Conservation (phyloP, 2,113 vertebrate genomes). For the Notiomystis cincta region DNA sequence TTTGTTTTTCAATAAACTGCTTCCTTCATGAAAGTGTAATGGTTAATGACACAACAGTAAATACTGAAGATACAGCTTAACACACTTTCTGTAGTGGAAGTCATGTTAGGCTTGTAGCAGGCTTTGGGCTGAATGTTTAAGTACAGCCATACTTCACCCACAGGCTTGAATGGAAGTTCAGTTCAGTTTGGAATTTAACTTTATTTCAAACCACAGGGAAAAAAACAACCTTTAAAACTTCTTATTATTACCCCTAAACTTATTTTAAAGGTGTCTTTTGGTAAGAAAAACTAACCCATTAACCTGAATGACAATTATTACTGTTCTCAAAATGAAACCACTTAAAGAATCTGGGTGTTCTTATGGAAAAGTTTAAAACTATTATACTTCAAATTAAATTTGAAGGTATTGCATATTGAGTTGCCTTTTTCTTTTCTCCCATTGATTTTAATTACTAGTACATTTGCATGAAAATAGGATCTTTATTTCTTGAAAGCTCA, state of each 20-base stretch:
- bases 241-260: background rate
- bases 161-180: background rate
- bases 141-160: background rate
- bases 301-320: constrained; percentile 43
- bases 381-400: constrained; percentile 42
- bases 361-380: constrained; percentile 43
- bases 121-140: background rate
- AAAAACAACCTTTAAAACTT: background rate
- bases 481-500: constrained; percentile 63
- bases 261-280: constrained; percentile 19
- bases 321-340: constrained; percentile 30
- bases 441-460: constrained; percentile 61
- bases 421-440: constrained; percentile 31
- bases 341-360: constrained; percentile 13
- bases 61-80: background rate
- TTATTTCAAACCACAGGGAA: background rate
- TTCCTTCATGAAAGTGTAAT: background rate
- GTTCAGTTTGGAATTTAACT: background rate
- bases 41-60: background rate
- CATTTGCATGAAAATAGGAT: constrained; percentile 66
- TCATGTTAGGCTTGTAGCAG: background rate
- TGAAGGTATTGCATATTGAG: constrained; percentile 42
- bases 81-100: background rate
- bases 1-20: background rate
- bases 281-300: constrained; percentile 31